Conservation (phyloP, 1,140 invertebrate genomes). For the Psilanteris sp. region DNA sequence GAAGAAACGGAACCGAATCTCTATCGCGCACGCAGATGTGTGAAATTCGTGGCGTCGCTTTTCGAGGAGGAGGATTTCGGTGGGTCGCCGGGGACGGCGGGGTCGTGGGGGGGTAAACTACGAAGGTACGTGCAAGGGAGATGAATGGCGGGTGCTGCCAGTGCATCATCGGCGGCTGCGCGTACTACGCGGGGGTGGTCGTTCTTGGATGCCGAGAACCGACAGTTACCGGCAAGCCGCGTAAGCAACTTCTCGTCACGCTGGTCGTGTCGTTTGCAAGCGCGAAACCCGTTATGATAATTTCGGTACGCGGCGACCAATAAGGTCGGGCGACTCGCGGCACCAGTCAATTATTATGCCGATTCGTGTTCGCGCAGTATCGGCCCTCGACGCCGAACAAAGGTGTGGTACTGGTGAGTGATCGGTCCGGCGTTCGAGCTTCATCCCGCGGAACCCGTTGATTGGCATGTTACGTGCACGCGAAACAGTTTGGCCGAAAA, state of each 20-base stretch:
- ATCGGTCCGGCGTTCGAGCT: constrained; percentile 20
- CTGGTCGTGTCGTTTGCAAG: background rate
- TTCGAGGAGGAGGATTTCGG: constrained; percentile 13
- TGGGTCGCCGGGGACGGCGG: background rate
- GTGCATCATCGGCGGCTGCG: constrained; percentile 50
- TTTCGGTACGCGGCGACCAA: background rate
- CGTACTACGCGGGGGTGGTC: constrained; percentile 43
- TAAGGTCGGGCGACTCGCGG: constrained; percentile 21
- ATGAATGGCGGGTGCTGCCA: constrained; percentile 41
- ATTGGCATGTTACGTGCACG: constrained; percentile 14
- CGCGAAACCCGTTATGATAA: constrained; percentile 2
- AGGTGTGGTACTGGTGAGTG: constrained; percentile 58
- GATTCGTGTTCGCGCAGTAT: constrained; percentile 12
- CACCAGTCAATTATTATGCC: constrained; percentile 44
- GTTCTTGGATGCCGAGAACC: constrained; percentile 30
- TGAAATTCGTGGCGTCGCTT: constrained; percentile 30
- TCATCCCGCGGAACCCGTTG: background rate
- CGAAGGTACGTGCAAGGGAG: constrained; percentile 25
- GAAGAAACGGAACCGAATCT: constrained; percentile 23
- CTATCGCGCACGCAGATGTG: constrained; percentile 23
- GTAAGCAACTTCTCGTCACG: constrained; percentile 28
- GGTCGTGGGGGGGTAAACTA: constrained; percentile 10
- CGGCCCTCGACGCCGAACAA: constrained; percentile 1
- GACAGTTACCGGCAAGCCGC: constrained; percentile 65
- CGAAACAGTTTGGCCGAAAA: constrained; percentile 3